A percentile compares a stretch with the other conserved stretches of the same genome.
Evolutionary conservation across 2,888 invertebrate species (phyloP).

Genomic region (Caenorhabditis becei): DNA sequence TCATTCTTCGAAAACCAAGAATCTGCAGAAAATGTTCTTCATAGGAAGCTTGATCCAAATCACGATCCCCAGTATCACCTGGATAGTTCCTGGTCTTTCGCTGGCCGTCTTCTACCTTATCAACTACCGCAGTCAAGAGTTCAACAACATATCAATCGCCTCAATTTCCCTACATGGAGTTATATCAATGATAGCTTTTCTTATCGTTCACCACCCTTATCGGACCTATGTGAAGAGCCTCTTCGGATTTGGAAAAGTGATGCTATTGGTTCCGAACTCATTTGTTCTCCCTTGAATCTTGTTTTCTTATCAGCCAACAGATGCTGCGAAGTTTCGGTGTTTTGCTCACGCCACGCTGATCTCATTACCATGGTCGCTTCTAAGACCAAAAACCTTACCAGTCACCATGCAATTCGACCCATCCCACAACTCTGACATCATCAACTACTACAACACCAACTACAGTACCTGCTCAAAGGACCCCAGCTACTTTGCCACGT

Average conservation of each 20-base stretch:
- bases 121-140: neutral
- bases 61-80: neutral
- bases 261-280: neutral
- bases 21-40: neutral
- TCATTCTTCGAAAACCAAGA: neutral
- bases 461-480: neutral
- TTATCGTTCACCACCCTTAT: neutral
- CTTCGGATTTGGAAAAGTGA: neutral
- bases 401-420: neutral
- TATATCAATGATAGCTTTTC: neutral
- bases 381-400: neutral
- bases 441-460: constrained; percentile 2
- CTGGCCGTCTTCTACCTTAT: neutral
- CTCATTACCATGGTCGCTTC: too few relatives aligned
- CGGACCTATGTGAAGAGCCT: neutral
- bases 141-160: neutral
- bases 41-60: neutral
- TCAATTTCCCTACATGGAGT: neutral
- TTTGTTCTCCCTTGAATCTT: neutral
- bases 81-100: neutral
- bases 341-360: too few relatives aligned
- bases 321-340: too few relatives aligned
- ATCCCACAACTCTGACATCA: neutral
- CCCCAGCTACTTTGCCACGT: neutral
- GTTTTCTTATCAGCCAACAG: too few relatives aligned